Evolutionary conservation across 2,113 vertebrate genomes (phyloP).

Genomic region (Sakesphorus luctuosus): DNA sequence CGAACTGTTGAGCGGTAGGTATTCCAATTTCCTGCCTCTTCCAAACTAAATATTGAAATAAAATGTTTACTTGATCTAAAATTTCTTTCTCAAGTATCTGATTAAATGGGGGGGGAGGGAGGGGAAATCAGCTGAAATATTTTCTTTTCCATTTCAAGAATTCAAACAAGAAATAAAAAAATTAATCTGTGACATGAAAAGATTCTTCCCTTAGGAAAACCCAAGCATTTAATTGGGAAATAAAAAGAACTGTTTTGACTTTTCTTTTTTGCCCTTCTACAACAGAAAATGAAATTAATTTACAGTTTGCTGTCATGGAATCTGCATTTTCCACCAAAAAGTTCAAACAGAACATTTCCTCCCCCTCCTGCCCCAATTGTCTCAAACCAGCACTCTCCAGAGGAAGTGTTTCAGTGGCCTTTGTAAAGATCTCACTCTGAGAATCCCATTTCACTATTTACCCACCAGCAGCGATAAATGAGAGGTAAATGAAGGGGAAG

Average conservation of each 20-base stretch:
- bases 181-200: not conserved
- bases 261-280: not conserved
- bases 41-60: not conserved
- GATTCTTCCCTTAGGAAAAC: not conserved
- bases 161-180: not conserved
- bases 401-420: not conserved
- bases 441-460: slow-evolving; percentile 19
- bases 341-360: not conserved
- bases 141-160: slow-evolving; percentile 11
- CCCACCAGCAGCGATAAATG: not conserved
- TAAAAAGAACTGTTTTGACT: not conserved
- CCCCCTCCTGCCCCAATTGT: not conserved
- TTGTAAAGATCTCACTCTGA: slow-evolving; percentile 9
- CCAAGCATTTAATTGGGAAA: not conserved
- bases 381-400: not conserved
- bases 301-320: not conserved
- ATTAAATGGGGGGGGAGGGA: not conserved
- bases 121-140: not conserved
- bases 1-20: not conserved
- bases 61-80: not conserved
- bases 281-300: not conserved
- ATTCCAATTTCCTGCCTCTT: not conserved
- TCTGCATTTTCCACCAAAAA: not conserved
- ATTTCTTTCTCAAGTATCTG: not conserved
- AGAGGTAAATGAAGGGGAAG: not conserved